Conservation (phyloP, 2,888 invertebrate genomes). For the Nemoura dubitans region DNA sequence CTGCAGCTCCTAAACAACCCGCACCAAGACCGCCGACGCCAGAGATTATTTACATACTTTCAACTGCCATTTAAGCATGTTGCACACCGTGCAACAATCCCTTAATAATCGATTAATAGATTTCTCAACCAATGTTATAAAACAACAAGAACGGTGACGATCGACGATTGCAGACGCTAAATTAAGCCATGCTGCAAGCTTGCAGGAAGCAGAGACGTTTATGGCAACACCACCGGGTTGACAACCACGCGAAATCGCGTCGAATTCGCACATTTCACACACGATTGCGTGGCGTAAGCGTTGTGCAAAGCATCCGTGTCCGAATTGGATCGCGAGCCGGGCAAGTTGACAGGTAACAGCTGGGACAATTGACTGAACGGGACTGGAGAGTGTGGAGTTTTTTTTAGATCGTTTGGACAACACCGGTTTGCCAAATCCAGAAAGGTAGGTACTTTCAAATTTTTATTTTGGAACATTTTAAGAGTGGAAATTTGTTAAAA, state of each 20-base stretch:
- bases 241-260: background rate
- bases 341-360: no score
- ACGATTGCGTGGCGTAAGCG: background rate
- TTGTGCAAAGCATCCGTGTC: background rate
- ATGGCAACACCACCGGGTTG: background rate
- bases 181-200: background rate
- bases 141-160: background rate
- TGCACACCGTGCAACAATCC: background rate
- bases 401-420: no score
- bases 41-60: background rate
- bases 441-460: no score
- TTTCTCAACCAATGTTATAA: background rate
- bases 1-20: no score
- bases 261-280: background rate
- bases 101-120: background rate
- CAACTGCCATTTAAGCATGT: background rate
- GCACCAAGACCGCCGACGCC: background rate
- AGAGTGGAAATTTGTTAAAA: no score
- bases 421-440: no score
- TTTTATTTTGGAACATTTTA: no score
- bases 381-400: background rate
- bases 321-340: background rate
- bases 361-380: background rate
- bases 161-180: background rate
- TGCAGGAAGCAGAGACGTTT: background rate